Conservation (phyloP, 2,797 vertebrate species). For the Manis javanica region DNA sequence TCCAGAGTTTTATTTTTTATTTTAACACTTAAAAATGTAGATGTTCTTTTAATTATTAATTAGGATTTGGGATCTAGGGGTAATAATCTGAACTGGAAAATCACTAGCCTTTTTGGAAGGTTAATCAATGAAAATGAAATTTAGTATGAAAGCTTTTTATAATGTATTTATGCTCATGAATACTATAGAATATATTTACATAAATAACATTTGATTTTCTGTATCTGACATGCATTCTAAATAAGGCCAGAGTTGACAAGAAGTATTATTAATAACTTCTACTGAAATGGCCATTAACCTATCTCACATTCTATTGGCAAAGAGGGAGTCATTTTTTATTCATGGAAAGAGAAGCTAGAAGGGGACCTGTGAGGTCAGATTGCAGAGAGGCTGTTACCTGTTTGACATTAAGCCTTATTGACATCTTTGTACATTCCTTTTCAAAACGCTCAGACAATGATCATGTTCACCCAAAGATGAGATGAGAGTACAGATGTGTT, state of each 20-base stretch:
- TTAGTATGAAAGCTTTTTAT: slow-evolving; percentile 53
- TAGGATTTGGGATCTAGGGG: not conserved
- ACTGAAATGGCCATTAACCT: slow-evolving; percentile 10
- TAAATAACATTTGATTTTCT: slow-evolving; percentile 59
- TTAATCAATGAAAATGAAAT: slow-evolving; percentile 58
- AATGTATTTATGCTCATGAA: not conserved
- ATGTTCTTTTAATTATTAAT: slow-evolving; percentile 45
- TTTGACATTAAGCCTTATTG: slow-evolving; percentile 16
- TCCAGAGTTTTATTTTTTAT: slow-evolving; percentile 41
- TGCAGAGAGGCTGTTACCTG: not conserved
- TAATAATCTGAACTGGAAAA: slow-evolving; percentile 45
- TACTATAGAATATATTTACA: slow-evolving; percentile 33
- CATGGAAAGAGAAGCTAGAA: slow-evolving; percentile 42
- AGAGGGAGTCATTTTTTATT: slow-evolving; percentile 68
- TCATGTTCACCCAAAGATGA: not conserved
- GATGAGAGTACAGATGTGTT: not conserved
- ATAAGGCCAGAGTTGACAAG: slow-evolving; percentile 49
- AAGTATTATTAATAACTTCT: slow-evolving; percentile 63
- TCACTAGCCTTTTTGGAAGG: slow-evolving; percentile 19
- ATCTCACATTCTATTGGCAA: slow-evolving; percentile 26
- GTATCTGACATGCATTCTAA: slow-evolving; percentile 57
- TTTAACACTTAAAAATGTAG: slow-evolving; percentile 30
- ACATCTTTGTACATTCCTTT: not conserved
- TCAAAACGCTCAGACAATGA: not conserved
- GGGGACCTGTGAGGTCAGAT: slow-evolving; percentile 13